A percentile compares a stretch with the other conserved stretches of the same genome.
phyloP scores from a whole-genome alignment of 2,113 vertebrate species.

The Motacilla alba region DNA sequence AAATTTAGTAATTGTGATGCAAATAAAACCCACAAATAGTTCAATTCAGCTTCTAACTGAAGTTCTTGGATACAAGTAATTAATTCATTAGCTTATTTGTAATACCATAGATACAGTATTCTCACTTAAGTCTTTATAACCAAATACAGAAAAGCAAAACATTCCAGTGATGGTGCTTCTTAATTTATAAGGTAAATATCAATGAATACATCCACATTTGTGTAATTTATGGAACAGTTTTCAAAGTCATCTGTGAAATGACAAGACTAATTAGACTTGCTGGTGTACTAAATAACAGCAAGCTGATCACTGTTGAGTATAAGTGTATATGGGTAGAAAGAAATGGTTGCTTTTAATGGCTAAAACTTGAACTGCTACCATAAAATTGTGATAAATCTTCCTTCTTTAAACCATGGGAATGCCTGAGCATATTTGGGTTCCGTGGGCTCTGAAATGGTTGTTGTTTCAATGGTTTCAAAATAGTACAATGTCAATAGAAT shows the following conservation, averaged over 20 bases:
- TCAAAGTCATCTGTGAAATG: not conserved
- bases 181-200: not conserved
- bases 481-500: accelerated
- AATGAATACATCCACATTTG: not conserved
- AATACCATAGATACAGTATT: not conserved
- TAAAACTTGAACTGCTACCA: not conserved
- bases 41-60: not conserved
- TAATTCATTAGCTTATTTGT: not conserved
- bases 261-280: not conserved
- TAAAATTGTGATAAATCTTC: not conserved
- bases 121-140: not conserved
- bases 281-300: not conserved
- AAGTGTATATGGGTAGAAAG: not conserved
- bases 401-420: not conserved
- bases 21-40: not conserved
- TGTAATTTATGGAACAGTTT: not conserved
- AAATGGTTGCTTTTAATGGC: not conserved
- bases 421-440: not conserved
- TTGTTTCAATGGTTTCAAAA: not conserved
- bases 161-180: not conserved
- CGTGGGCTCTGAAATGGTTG: not conserved
- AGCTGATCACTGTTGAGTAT: not conserved
- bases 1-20: not conserved
- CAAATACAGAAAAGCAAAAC: not conserved
- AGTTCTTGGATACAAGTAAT: not conserved